These are phyloP conservation scores for Tribolium castaneum DNA, from an alignment of 1,140 invertebrate genomes.

Conservation along the genomic window DNA sequence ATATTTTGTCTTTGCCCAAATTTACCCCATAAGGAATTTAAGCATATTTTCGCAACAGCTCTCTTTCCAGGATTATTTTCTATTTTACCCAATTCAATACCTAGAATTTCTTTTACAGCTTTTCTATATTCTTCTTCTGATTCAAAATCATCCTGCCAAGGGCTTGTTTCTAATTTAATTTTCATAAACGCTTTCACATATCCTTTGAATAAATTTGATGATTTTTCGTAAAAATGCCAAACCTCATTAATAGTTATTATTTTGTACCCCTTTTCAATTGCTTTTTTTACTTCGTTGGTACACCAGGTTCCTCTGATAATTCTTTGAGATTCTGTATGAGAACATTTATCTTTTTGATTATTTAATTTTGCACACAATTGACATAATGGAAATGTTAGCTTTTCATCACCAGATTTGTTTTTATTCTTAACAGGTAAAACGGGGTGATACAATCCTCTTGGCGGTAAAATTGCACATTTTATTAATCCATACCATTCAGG, in stretches of 20 bases:
- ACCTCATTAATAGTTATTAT: constrained; percentile 16
- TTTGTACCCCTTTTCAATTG: constrained; percentile 11
- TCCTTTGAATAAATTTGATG: too few species aligned
- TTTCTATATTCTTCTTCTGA: too few species aligned
- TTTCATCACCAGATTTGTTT: constrained; percentile 32
- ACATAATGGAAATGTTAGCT: constrained; percentile 10
- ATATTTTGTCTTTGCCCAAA: too few species aligned
- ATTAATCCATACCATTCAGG: constrained; percentile 41
- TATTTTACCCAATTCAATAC: too few species aligned
- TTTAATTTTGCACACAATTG: constrained; percentile 12
- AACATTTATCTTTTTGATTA: constrained; percentile 6
- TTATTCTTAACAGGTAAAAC: constrained; percentile 43
- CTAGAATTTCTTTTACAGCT: too few species aligned
- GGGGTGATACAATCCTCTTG: constrained; percentile 41
- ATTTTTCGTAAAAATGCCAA: not conserved
- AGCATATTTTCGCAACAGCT: too few species aligned
- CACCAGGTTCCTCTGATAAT: constrained; percentile 12
- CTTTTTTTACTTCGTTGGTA: constrained; percentile 3
- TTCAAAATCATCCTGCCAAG: too few species aligned
- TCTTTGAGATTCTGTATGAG: constrained; percentile 15
- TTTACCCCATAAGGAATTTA: too few species aligned
- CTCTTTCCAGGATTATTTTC: too few species aligned
- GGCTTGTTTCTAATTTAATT: too few species aligned
- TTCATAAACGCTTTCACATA: too few species aligned
- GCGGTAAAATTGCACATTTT: constrained; percentile 46